These are phyloP conservation scores for Cepaea hortensis DNA, from an alignment of 2,888 invertebrate species.

Conservation along the genomic window DNA sequence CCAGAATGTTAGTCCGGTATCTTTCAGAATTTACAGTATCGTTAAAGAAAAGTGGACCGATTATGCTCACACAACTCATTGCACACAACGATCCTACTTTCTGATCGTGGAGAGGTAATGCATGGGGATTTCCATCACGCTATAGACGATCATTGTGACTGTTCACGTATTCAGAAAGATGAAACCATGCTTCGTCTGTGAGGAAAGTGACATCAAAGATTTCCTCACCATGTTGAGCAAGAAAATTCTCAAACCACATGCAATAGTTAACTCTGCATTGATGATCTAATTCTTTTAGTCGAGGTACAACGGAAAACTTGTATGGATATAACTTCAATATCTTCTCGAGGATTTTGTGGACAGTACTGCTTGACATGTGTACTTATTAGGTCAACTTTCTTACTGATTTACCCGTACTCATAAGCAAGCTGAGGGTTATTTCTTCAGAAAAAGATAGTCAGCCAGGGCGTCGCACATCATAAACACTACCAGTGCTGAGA, in stretches of 20 bases:
- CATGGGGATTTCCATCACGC: background rate
- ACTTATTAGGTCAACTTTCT: background rate
- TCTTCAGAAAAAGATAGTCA: background rate
- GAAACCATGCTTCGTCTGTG: too few relatives aligned
- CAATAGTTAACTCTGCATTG: background rate
- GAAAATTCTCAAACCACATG: background rate
- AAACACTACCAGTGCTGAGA: too few relatives aligned
- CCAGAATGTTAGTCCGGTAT: background rate
- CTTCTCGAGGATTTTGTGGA: background rate
- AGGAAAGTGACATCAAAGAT: background rate
- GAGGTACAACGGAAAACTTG: background rate
- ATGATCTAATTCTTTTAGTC: background rate
- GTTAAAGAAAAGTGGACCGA: background rate
- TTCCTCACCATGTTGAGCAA: background rate
- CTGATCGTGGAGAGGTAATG: background rate
- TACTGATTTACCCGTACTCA: background rate
- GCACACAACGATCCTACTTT: background rate
- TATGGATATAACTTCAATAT: background rate
- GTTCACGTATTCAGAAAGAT: too few relatives aligned
- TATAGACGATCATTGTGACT: too few relatives aligned
- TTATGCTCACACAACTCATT: background rate
- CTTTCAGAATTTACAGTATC: background rate
- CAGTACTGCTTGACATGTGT: background rate
- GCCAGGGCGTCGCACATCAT: background rate
- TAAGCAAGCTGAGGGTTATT: background rate